Conservation (phyloP, 2,113 vertebrate genomes). For the Rafetus swinhoei region DNA sequence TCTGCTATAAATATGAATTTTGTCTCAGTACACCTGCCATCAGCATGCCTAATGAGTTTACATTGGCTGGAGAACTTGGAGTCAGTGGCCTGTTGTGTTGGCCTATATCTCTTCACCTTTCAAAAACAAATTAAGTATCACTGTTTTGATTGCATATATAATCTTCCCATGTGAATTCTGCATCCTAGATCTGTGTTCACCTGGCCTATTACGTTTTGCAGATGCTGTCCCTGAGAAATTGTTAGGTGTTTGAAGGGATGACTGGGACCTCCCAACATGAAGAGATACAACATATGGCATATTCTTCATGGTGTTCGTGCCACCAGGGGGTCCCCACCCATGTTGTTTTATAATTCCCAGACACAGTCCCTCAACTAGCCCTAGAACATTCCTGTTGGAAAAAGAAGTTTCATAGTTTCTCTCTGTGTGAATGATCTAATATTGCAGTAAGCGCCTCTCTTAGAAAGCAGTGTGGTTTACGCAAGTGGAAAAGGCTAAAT, state of each 20-base stretch:
- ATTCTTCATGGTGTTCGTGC: conserved; percentile 57
- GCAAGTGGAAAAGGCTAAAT: not conserved
- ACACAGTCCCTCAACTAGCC: not conserved
- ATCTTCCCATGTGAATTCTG: not conserved
- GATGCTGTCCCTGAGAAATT: conserved; percentile 37
- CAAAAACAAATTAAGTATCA: not conserved
- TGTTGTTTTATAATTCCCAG: conserved; percentile 53
- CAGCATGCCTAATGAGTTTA: not conserved
- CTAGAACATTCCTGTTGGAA: not conserved
- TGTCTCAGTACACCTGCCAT: conserved; percentile 9
- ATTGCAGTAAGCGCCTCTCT: not conserved
- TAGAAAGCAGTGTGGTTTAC: not conserved
- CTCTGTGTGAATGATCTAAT: conserved; percentile 34
- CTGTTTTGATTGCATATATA: not conserved
- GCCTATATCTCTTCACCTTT: not conserved
- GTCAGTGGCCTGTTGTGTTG: not conserved
- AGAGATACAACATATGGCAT: conserved; percentile 62
- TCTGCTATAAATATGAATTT: conserved; percentile 13
- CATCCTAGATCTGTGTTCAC: not conserved
- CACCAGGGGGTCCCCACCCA: conserved; percentile 56
- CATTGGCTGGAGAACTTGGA: not conserved
- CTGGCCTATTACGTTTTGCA: not conserved
- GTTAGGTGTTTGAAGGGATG: conserved; percentile 38
- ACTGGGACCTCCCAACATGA: conserved; percentile 62
- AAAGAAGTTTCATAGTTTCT: not conserved